phyloP scores from a whole-genome alignment of 2,797 vertebrate genomes.

The Leptodactylus fallax region DNA sequence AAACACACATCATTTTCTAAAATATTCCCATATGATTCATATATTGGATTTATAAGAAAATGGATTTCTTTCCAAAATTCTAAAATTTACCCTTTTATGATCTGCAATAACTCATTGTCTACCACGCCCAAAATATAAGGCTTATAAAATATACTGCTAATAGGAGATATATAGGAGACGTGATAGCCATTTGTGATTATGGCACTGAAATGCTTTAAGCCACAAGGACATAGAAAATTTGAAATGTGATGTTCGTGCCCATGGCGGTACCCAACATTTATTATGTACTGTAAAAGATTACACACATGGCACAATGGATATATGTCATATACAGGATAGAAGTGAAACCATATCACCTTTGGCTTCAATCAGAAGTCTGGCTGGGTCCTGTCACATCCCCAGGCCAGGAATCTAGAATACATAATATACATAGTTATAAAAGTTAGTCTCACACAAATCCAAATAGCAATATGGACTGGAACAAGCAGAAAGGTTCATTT shows the following conservation, averaged over 20 bases:
- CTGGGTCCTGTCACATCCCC: constrained; percentile 35
- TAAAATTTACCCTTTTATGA: too few species aligned
- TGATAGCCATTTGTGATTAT: too few species aligned
- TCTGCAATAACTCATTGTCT: too few species aligned
- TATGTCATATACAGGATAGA: neutral
- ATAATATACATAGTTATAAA: constrained; percentile 44
- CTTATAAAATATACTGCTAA: too few species aligned
- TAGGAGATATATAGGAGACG: too few species aligned
- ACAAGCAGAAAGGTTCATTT: neutral
- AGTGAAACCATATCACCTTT: constrained; percentile 36
- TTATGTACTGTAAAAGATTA: neutral
- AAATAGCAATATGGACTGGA: neutral
- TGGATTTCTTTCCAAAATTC: too few species aligned
- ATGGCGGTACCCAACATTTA: neutral
- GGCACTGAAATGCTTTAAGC: too few species aligned
- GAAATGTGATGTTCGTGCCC: neutral
- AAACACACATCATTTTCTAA: too few species aligned
- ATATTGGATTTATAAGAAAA: too few species aligned
- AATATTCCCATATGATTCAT: too few species aligned
- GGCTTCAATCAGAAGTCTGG: constrained; percentile 59
- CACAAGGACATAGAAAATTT: neutral
- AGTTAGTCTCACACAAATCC: neutral
- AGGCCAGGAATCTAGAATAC: constrained; percentile 48
- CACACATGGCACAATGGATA: neutral
- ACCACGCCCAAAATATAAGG: too few species aligned